Evolutionary conservation across 2,797 vertebrate species (phyloP).

Genomic region (Hapalemur alaotrensis): DNA sequence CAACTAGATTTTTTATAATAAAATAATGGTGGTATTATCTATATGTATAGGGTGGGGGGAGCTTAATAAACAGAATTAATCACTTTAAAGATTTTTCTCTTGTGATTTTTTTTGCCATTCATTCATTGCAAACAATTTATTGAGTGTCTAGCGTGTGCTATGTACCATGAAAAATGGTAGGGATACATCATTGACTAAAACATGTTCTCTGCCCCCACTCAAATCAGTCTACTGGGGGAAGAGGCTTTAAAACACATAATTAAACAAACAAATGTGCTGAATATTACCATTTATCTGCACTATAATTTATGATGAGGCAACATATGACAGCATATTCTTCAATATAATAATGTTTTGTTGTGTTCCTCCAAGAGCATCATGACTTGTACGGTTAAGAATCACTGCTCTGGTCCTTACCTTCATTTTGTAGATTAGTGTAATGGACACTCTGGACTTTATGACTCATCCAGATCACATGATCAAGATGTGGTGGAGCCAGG

Average conservation of each 20-base stretch:
- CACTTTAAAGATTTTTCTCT: background rate
- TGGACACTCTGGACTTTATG: background rate
- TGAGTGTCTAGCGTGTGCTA: background rate
- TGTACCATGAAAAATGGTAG: background rate
- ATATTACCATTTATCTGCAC: background rate
- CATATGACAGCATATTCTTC: background rate
- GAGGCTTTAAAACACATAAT: slow-evolving; percentile 30
- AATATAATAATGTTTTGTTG: background rate
- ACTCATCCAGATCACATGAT: background rate
- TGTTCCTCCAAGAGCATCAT: background rate
- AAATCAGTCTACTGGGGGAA: background rate
- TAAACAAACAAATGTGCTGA: background rate
- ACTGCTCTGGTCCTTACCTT: background rate
- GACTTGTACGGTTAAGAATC: background rate
- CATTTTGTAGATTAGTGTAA: background rate
- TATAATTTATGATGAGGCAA: background rate
- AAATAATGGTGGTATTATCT: background rate
- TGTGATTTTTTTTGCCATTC: background rate
- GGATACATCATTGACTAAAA: background rate
- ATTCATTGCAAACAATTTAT: background rate
- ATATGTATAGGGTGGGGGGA: background rate
- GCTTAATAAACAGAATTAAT: background rate
- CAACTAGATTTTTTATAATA: background rate
- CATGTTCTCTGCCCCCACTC: background rate
- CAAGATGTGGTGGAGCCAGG: background rate